phyloP scores from a whole-genome alignment of 1,140 invertebrate species.

The Cephus cinctus region DNA sequence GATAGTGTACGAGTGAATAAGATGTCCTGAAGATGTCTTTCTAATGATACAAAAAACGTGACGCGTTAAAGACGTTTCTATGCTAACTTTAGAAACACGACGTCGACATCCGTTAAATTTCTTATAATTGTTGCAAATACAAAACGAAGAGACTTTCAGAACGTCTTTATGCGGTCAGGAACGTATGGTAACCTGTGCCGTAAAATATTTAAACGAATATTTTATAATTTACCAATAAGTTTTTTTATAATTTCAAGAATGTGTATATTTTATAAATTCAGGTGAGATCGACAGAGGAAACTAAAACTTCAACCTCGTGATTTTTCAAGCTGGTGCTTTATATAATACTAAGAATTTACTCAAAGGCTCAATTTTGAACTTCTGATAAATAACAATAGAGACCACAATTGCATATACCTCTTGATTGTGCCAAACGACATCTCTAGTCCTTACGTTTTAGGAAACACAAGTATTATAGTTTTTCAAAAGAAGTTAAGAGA shows the following conservation, averaged over 20 bases:
- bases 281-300: not conserved
- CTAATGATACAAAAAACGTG: not conserved
- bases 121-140: not conserved
- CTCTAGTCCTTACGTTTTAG: slow-evolving; percentile 43
- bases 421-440: slow-evolving; percentile 15
- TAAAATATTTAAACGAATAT: too few species aligned
- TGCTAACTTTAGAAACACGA: not conserved
- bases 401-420: slow-evolving; percentile 14
- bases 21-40: not conserved
- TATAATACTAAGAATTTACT: too few species aligned
- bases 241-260: not conserved
- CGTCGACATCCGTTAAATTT: not conserved
- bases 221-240: not conserved
- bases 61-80: not conserved
- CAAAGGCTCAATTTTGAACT: slow-evolving; percentile 24
- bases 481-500: too few species aligned
- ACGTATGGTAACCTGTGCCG: too few species aligned
- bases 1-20: not conserved
- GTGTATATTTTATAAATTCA: not conserved
- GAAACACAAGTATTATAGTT: slow-evolving; percentile 45
- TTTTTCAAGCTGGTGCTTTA: too few species aligned
- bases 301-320: not conserved
- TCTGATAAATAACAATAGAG: slow-evolving; percentile 39
- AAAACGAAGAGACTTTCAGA: too few species aligned
- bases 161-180: too few species aligned